Percentiles rank a stretch among this genome's conserved stretches.
phyloP scores from a whole-genome alignment of 2,888 invertebrate species.

The Metellina segmentata region DNA sequence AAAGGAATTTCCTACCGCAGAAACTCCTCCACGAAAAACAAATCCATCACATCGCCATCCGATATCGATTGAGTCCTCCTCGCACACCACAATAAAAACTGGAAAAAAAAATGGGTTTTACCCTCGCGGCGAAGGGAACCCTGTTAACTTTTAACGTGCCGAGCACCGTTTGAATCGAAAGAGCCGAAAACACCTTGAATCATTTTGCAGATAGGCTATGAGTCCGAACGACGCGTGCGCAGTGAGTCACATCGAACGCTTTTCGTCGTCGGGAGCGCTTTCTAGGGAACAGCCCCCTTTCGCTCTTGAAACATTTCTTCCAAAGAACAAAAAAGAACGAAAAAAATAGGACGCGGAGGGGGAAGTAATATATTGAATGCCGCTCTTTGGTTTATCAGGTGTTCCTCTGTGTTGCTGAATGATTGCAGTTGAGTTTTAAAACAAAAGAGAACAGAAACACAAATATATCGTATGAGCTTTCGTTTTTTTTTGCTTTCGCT shows the following conservation, averaged over 20 bases:
- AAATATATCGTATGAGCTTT: background rate
- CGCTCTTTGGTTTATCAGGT: conserved; percentile 64
- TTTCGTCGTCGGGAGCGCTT: conserved; percentile 54
- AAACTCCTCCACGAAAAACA: background rate
- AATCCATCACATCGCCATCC: background rate
- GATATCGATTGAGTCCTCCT: background rate
- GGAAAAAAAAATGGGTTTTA: background rate
- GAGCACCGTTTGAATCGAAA: conserved; percentile 45
- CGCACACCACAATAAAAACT: background rate
- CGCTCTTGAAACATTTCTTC: conserved; percentile 20
- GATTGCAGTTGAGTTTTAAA: conserved; percentile 48
- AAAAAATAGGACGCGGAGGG: background rate
- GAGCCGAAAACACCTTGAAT: conserved; percentile 67
- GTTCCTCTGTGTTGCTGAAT: conserved; percentile 33
- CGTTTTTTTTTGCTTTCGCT: background rate
- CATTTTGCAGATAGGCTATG: conserved; percentile 75
- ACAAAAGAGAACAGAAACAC: background rate
- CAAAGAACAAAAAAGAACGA: conserved; percentile 29
- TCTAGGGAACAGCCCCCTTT: conserved; percentile 40
- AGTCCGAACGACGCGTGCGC: conserved; percentile 62
- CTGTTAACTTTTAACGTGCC: conserved; percentile 31
- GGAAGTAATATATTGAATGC: conserved; percentile 60
- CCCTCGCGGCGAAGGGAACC: background rate
- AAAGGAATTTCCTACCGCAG: background rate
- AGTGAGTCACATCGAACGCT: conserved; percentile 64